Evolutionary conservation across 2,113 vertebrate species (phyloP).

Genomic region (Eulemur macaco): DNA sequence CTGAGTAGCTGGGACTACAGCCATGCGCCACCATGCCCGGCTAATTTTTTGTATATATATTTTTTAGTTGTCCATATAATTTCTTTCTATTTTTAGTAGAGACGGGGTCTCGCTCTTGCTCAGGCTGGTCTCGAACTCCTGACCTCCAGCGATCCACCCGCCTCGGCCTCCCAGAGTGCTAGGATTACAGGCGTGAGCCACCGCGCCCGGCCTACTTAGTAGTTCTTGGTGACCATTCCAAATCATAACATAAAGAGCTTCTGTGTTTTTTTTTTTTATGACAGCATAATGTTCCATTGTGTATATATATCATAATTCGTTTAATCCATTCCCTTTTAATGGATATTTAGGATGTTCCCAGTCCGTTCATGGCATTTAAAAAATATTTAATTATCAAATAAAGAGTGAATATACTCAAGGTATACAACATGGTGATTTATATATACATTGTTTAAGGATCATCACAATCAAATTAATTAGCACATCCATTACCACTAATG

Average conservation of each 20-base stretch:
- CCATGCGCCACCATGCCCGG: too few relatives aligned
- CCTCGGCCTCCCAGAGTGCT: too few relatives aligned
- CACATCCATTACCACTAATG: background rate
- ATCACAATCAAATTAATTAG: background rate
- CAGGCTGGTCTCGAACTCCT: too few relatives aligned
- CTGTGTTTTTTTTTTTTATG: background rate
- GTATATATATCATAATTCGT: background rate
- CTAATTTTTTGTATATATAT: too few relatives aligned
- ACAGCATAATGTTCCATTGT: background rate
- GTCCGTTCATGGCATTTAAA: background rate
- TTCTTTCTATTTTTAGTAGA: too few relatives aligned
- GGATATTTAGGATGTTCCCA: background rate
- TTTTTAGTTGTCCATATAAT: too few relatives aligned
- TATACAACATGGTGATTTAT: background rate
- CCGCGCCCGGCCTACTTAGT: background rate
- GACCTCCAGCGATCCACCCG: too few relatives aligned
- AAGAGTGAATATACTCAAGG: background rate
- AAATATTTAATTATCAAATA: background rate
- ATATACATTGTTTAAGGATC: background rate
- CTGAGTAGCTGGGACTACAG: too few relatives aligned
- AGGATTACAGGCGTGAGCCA: too few relatives aligned
- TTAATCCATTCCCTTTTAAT: background rate
- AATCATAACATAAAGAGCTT: background rate
- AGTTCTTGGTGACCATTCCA: background rate
- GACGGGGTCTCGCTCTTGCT: too few relatives aligned